Percentiles rank a stretch among this genome's conserved stretches.
Conservation (phyloP, 2,888 invertebrate genomes). For the Tinea trinotella region DNA sequence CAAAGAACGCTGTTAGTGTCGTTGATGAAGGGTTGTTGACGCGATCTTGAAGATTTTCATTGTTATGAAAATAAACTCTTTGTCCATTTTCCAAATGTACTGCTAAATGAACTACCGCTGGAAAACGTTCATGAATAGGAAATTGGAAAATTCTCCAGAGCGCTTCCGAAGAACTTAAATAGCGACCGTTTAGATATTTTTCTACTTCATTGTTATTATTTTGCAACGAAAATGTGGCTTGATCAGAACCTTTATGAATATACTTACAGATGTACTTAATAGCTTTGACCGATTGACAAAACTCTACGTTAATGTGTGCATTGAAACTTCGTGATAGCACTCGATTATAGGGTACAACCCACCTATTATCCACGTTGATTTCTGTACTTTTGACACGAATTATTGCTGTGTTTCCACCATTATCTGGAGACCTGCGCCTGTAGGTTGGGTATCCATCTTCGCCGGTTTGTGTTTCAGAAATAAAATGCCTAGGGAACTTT, state of each 20-base stretch:
- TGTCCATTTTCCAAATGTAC: slow-evolving; percentile 24
- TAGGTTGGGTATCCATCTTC: slow-evolving; percentile 38
- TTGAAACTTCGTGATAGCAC: slow-evolving; percentile 24
- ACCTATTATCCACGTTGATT: slow-evolving; percentile 27
- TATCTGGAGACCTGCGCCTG: slow-evolving; percentile 27
- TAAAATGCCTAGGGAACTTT: slow-evolving; percentile 27
- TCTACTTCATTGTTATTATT: slow-evolving; percentile 24
- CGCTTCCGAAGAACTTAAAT: slow-evolving; percentile 25
- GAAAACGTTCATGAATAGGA: slow-evolving; percentile 21
- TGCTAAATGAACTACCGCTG: slow-evolving; percentile 23
- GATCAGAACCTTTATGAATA: slow-evolving; percentile 21
- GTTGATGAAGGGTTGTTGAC: slow-evolving; percentile 25
- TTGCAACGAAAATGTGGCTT: slow-evolving; percentile 22
- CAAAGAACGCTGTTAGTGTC: slow-evolving; percentile 29
- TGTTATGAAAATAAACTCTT: slow-evolving; percentile 23
- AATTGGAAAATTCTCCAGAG: slow-evolving; percentile 22
- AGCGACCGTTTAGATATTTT: slow-evolving; percentile 25
- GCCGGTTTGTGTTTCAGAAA: slow-evolving; percentile 31
- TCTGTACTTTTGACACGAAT: slow-evolving; percentile 21
- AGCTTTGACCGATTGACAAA: slow-evolving; percentile 24
- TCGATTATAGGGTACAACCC: slow-evolving; percentile 30
- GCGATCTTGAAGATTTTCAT: slow-evolving; percentile 25
- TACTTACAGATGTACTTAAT: slow-evolving; percentile 24
- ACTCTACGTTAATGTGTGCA: slow-evolving; percentile 25
- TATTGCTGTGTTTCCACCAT: slow-evolving; percentile 26